Evolutionary conservation across 2,113 vertebrate genomes (phyloP).

Genomic region (Channa maculata): DNA sequence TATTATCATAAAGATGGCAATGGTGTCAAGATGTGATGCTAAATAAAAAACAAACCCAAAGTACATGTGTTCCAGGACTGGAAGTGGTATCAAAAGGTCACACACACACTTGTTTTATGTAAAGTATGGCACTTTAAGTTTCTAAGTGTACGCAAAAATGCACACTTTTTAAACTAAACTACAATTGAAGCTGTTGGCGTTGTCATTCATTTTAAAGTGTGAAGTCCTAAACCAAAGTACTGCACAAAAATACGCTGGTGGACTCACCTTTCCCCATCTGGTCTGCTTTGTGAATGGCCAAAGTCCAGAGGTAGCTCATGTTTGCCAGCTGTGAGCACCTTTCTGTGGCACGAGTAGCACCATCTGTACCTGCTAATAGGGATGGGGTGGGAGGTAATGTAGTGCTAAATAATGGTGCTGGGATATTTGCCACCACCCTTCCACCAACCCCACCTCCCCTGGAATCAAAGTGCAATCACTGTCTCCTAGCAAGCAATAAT

Average conservation of each 20-base stretch:
- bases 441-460: conserved; percentile 34
- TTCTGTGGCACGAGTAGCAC: conserved; percentile 61
- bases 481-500: conserved; percentile 57
- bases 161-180: too few species aligned
- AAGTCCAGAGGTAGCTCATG: conserved; percentile 62
- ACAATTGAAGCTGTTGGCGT: too few species aligned
- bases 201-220: too few species aligned
- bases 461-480: conserved; percentile 57
- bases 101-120: too few species aligned
- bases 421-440: conserved; percentile 57
- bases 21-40: too few species aligned
- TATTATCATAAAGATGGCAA: too few species aligned
- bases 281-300: conserved; percentile 50
- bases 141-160: too few species aligned
- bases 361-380: conserved; percentile 78
- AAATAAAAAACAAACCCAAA: too few species aligned
- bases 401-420: conserved; percentile 73
- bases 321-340: conserved; percentile 72
- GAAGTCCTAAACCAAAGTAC: too few species aligned
- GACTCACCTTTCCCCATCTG: conserved; percentile 64
- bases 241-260: not conserved
- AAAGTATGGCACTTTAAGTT: too few species aligned
- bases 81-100: too few species aligned
- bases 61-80: too few species aligned
- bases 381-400: conserved; percentile 73